phyloP scores from a whole-genome alignment of 1,140 invertebrate genomes.

The Papilio machaon region DNA sequence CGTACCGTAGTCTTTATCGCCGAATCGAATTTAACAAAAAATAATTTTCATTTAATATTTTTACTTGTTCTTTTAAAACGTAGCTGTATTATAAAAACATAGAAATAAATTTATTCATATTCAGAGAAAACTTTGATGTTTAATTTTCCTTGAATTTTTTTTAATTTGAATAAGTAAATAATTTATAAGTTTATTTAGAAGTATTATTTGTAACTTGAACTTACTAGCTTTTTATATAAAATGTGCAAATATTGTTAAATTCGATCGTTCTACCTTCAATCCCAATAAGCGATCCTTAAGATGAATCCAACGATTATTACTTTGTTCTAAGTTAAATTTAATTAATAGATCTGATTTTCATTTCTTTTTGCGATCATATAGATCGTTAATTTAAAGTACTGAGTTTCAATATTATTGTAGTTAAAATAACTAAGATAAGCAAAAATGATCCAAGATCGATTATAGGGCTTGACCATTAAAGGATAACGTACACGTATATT shows the following conservation, averaged over 20 bases:
- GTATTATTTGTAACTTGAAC: too few relatives aligned
- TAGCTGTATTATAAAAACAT: background rate
- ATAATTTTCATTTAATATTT: background rate
- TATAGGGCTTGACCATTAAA: background rate
- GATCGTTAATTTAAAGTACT: background rate
- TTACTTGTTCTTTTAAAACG: background rate
- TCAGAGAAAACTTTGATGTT: background rate
- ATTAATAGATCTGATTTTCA: background rate
- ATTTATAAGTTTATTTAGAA: background rate
- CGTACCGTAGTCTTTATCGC: background rate
- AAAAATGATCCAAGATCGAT: too few relatives aligned
- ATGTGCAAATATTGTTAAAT: background rate
- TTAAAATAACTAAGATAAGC: too few relatives aligned
- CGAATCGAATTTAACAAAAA: background rate
- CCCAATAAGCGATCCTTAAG: background rate
- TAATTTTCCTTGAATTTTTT: background rate
- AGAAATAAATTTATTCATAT: conserved; percentile 18
- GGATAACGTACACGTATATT: background rate
- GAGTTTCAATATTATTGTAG: background rate
- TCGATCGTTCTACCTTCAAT: background rate
- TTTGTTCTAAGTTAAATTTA: background rate
- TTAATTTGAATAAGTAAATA: background rate
- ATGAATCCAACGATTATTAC: background rate
- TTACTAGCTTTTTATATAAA: background rate
- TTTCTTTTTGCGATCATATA: background rate